phyloP scores from a whole-genome alignment of 1,140 invertebrate species.

The Phenacoccus solenopsis region DNA sequence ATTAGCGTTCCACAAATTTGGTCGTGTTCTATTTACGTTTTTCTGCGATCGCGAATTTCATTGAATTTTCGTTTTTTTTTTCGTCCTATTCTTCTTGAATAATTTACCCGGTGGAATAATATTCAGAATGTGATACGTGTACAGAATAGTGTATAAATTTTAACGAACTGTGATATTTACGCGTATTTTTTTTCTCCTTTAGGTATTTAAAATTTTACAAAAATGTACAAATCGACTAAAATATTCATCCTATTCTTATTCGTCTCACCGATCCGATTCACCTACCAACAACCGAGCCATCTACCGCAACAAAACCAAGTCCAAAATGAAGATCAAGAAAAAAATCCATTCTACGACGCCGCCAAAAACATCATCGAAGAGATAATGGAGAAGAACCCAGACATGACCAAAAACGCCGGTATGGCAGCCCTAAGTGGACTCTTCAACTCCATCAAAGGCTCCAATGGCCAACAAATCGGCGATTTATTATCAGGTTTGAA shows the following conservation, averaged over 20 bases:
- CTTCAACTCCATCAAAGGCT: constrained; percentile 21
- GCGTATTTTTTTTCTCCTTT: neutral
- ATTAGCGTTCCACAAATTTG: neutral
- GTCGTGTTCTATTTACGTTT: neutral
- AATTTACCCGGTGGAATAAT: neutral
- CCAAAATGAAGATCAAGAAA: constrained; percentile 25
- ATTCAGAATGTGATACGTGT: neutral
- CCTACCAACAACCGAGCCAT: neutral
- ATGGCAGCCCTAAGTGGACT: constrained; percentile 19
- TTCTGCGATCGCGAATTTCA: neutral
- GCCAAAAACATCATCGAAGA: constrained; percentile 28
- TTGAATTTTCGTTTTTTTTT: neutral
- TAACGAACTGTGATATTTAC: neutral
- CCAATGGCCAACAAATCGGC: constrained; percentile 23
- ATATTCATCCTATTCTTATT: neutral
- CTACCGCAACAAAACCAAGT: neutral
- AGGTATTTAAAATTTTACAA: neutral
- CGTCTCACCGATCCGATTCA: neutral
- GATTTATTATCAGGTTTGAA: constrained; percentile 32
- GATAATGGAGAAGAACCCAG: constrained; percentile 21
- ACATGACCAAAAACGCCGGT: constrained; percentile 14
- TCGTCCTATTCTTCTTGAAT: neutral
- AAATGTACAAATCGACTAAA: neutral
- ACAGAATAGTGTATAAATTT: neutral
- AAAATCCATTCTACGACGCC: constrained; percentile 29